Evolutionary conservation across 2,113 vertebrate species (phyloP), one percentile per base, ranked within the genome.

Genomic region (Macroglossus sobrinus): DNA sequence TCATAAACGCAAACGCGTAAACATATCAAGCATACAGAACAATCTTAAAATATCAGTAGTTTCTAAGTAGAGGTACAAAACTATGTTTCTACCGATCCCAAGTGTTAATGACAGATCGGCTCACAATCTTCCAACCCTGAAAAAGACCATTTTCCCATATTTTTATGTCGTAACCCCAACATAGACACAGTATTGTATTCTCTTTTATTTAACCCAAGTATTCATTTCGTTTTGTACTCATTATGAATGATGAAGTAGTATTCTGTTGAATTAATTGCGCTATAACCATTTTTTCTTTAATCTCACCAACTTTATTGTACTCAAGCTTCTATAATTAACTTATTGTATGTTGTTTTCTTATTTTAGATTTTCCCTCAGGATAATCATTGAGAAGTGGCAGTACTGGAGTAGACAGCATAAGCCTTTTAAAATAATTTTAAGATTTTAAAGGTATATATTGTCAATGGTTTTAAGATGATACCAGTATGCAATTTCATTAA

Each of bases 151-250:
- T 89, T 93, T 89, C 21, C 15, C 19, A 19, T 55, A 33, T 63
- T 87, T 95, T 24, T 53, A 33, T 76, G 24, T 68, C 55, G 13
- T 53, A 71, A 74, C 76, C 24, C 10, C 8, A 28, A 50, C 2
- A 11, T 64, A 81, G 47, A 61, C 63, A 45, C 22, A 76, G 30
- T 61, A 2, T n/a, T 68, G 12, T 55, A 28, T 59, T 76, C 22
- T 24, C 18, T 18, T 72, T 64, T 38, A 33, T 40, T 91, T 96
- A 69, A 86, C 19, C 24, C 75, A 30, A 84, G 33, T 55, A 47
- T 35, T 86, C 88, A 71, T 68, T 89, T 84, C 84, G 45, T 91
- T 89, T 89, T 18, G 38, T 72, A 57, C n/a, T 92, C 61, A 61
- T 94, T 76, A 35, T 4, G 30, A 87, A 59, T 38, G 22, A 64